phyloP scores from a whole-genome alignment of 64 coral and sea anemone species.

The Trachythela sp. region DNA sequence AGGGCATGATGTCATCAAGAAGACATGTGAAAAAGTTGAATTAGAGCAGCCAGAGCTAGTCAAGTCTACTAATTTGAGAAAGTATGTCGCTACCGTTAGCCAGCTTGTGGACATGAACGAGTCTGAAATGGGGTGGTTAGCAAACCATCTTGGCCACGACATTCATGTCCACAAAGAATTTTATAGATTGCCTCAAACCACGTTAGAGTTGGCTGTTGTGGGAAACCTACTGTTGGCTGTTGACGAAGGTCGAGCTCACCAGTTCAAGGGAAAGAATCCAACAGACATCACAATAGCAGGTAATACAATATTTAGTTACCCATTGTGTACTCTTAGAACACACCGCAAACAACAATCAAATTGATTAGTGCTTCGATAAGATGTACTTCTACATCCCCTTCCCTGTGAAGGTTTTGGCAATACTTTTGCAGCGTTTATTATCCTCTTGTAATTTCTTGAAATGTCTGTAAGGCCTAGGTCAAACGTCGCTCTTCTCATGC shows the following conservation, averaged over 20 bases:
- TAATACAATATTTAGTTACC: no score
- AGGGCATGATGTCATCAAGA: conserved; percentile 22
- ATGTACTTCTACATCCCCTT: no score
- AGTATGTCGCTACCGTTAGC: conserved; percentile 31
- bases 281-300: conserved; percentile 13
- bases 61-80: conserved; percentile 20
- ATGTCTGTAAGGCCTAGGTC: no score
- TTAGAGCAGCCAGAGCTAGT: conserved; percentile 21
- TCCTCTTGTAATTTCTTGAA: no score
- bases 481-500: no score
- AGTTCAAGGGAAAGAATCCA: background rate
- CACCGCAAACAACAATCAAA: no score
- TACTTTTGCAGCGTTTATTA: no score
- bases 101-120: conserved; percentile 24
- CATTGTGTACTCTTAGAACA: no score
- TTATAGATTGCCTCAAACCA: background rate
- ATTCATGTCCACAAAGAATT: background rate
- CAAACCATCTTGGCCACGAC: conserved; percentile 33
- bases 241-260: background rate
- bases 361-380: no score
- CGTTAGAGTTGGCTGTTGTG: background rate
- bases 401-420: no score
- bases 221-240: background rate
- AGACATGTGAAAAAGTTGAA: background rate
- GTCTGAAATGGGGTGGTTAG: conserved; percentile 22